These are phyloP conservation scores for Epistrophella euchroma DNA, from an alignment of 2,888 invertebrate species.

Conservation along the genomic window DNA sequence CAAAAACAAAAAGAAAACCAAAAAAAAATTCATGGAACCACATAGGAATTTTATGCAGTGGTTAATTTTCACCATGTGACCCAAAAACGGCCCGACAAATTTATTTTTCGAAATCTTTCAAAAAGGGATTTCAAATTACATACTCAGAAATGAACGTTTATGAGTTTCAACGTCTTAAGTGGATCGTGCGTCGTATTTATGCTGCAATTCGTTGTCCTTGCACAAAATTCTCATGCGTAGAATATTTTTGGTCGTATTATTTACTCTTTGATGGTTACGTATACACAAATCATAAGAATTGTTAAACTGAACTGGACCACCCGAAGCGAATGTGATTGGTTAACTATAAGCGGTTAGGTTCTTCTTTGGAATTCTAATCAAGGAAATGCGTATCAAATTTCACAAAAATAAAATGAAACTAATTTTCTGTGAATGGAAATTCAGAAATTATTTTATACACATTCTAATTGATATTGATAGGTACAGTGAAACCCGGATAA, in stretches of 20 bases:
- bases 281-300: slow-evolving; percentile 1
- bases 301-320: slow-evolving; percentile 32
- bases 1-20: slow-evolving; percentile 33
- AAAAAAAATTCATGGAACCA: slow-evolving; percentile 48
- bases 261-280: slow-evolving; percentile 23
- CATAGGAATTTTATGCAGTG: slow-evolving; percentile 49
- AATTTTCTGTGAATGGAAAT: neutral
- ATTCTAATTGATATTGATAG: too few species aligned
- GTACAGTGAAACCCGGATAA: too few species aligned
- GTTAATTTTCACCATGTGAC: slow-evolving; percentile 61
- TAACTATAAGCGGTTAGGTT: neutral
- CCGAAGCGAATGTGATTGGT: neutral
- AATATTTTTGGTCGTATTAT: slow-evolving; percentile 30
- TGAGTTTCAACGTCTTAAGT: slow-evolving; percentile 37
- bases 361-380: neutral
- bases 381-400: neutral
- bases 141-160: slow-evolving; percentile 42
- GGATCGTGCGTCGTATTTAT: slow-evolving; percentile 26
- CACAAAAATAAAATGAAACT: neutral
- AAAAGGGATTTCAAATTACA: slow-evolving; percentile 35
- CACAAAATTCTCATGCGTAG: neutral
- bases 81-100: slow-evolving; percentile 49
- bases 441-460: too few species aligned
- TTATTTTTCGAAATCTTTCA: neutral
- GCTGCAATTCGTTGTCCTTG: slow-evolving; percentile 16